Evolutionary conservation across 2,888 invertebrate genomes (phyloP).

Genomic region (Drosophila mayaguana): DNA sequence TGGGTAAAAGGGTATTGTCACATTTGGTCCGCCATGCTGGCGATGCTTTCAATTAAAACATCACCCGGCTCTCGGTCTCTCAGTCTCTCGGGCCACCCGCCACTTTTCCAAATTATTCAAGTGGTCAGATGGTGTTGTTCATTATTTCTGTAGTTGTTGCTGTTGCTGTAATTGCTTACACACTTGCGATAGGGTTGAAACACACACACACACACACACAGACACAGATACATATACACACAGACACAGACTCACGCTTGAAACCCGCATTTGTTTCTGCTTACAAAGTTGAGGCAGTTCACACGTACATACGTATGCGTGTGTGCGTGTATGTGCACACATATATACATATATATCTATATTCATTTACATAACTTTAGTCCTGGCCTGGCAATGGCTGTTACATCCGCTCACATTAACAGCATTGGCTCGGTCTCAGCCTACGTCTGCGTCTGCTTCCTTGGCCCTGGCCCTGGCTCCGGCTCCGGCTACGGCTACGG

Average conservation of each 20-base stretch:
- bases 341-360: constrained; percentile 23
- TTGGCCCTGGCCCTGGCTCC: neutral
- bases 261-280: constrained; percentile 32
- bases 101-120: constrained; percentile 72
- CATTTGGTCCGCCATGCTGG: constrained; percentile 62
- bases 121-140: constrained; percentile 80
- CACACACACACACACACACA: constrained; percentile 26
- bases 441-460: neutral
- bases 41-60: constrained; percentile 76
- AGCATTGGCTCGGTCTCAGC: constrained; percentile 44
- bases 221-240: constrained; percentile 1
- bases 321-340: neutral
- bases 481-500: neutral
- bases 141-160: constrained; percentile 68
- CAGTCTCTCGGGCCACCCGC: constrained; percentile 36
- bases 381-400: constrained; percentile 47
- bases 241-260: constrained; percentile 8
- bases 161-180: constrained; percentile 57
- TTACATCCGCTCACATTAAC: constrained; percentile 64
- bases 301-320: constrained; percentile 24
- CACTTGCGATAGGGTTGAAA: constrained; percentile 71
- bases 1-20: constrained; percentile 12
- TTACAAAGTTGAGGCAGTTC: constrained; percentile 47
- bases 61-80: constrained; percentile 52
- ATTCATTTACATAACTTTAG: constrained; percentile 48